These are phyloP conservation scores for Poliocrania exsul DNA, from an alignment of 2,797 vertebrate genomes.

Conservation along the genomic window DNA sequence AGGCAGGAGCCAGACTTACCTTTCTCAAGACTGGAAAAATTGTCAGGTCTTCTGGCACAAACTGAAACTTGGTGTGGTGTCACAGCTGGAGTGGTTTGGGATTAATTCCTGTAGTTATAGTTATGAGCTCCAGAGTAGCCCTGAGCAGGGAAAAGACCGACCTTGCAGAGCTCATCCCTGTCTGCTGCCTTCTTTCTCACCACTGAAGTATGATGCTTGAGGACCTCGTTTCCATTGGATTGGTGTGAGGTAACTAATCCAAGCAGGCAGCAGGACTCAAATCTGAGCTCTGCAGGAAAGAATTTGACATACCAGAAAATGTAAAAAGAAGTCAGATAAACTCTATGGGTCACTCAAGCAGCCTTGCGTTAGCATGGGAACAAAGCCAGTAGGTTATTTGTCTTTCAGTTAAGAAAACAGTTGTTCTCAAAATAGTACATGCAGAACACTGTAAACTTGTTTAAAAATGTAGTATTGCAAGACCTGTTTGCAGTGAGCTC, in stretches of 20 bases:
- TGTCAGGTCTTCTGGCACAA: neutral
- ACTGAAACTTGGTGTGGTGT: neutral
- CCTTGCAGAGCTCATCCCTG: neutral
- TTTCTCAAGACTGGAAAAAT: neutral
- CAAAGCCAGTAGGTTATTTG: constrained; percentile 18
- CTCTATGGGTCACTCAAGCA: neutral
- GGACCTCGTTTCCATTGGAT: neutral
- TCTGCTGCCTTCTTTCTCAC: neutral
- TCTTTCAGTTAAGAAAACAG: constrained; percentile 41
- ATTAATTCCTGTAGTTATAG: neutral
- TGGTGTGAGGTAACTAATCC: neutral
- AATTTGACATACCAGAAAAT: neutral
- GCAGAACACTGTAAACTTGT: neutral
- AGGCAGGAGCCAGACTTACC: neutral
- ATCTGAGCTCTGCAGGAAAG: constrained; percentile 25
- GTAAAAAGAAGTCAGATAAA: constrained; percentile 3
- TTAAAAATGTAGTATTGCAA: constrained; percentile 25
- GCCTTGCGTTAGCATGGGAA: neutral
- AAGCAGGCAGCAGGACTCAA: neutral
- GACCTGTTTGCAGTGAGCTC: neutral
- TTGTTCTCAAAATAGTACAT: neutral
- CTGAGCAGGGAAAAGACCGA: neutral
- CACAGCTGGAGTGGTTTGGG: neutral
- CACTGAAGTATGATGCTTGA: neutral
- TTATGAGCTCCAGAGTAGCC: neutral